phyloP scores from a whole-genome alignment of 2,797 vertebrate genomes.

The Paramormyrops hopkinsi region DNA sequence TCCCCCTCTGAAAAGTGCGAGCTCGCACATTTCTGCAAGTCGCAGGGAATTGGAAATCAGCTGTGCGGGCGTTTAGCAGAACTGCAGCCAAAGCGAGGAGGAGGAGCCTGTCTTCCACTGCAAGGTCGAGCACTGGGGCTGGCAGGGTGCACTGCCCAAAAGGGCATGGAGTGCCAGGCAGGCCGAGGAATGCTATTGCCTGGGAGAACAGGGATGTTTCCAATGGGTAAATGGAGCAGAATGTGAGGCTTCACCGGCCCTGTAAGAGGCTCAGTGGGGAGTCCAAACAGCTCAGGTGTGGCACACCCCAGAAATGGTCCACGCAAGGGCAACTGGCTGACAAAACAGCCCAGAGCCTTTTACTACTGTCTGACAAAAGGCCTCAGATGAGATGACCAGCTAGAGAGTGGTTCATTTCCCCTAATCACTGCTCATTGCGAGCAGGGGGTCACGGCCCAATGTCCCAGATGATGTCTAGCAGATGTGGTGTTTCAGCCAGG shows the following conservation, averaged over 20 bases:
- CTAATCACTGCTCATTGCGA: background rate
- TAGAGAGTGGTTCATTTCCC: background rate
- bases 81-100: background rate
- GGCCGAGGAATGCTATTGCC: background rate
- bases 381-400: background rate
- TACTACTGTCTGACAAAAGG: background rate
- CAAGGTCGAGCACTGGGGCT: background rate
- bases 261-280: background rate
- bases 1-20: background rate
- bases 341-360: background rate
- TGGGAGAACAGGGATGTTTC: background rate
- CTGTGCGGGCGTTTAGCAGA: background rate
- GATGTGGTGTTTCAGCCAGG: background rate
- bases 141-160: background rate
- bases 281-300: background rate
- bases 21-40: background rate
- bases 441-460: background rate
- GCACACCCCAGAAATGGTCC: background rate
- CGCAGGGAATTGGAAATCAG: background rate
- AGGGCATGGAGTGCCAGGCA: background rate
- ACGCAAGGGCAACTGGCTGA: background rate
- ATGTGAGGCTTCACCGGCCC: background rate
- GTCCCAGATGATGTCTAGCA: background rate
- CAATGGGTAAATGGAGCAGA: slow-evolving; percentile 19
- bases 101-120: background rate